A percentile compares a stretch with the other conserved stretches of the same genome.
Conservation (phyloP, 2,888 invertebrate species). For the Xanthorhoe designata region DNA sequence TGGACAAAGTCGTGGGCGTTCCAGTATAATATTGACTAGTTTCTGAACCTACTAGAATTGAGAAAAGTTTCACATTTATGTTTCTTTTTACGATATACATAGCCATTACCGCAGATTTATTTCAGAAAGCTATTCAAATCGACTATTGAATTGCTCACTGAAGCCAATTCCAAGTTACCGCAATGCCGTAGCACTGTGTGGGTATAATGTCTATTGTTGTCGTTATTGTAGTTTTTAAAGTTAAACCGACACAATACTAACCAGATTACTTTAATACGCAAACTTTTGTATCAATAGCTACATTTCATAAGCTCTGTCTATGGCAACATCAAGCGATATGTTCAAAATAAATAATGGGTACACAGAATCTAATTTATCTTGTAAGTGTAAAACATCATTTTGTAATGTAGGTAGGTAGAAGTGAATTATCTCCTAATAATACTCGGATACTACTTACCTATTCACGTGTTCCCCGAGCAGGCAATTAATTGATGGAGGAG, state of each 20-base stretch:
- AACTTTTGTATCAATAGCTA: background rate
- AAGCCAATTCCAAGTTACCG: conserved; percentile 25
- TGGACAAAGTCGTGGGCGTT: background rate
- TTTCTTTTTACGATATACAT: conserved; percentile 28
- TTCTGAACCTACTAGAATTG: background rate
- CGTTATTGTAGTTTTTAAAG: background rate
- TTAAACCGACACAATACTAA: background rate
- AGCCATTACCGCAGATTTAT: conserved; percentile 27
- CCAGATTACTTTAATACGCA: background rate
- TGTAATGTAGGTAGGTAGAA: background rate
- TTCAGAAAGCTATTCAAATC: conserved; percentile 26
- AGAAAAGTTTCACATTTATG: conserved; percentile 6
- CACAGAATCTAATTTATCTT: background rate
- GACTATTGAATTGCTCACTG: conserved; percentile 25
- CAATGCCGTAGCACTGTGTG: conserved; percentile 13
- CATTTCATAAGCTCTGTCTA: background rate
- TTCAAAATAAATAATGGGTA: background rate
- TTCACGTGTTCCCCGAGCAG: conserved; percentile 49
- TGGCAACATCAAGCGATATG: no score
- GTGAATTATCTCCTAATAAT: conserved; percentile 24
- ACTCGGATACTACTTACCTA: background rate
- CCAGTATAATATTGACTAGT: background rate
- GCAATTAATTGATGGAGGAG: conserved; percentile 57
- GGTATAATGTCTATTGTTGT: conserved; percentile 12
- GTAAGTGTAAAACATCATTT: background rate